Evolutionary conservation across 2,888 invertebrate species (phyloP), one percentile per base, ranked within the genome.

Genomic region (Dryocosmus kuriphilus): DNA sequence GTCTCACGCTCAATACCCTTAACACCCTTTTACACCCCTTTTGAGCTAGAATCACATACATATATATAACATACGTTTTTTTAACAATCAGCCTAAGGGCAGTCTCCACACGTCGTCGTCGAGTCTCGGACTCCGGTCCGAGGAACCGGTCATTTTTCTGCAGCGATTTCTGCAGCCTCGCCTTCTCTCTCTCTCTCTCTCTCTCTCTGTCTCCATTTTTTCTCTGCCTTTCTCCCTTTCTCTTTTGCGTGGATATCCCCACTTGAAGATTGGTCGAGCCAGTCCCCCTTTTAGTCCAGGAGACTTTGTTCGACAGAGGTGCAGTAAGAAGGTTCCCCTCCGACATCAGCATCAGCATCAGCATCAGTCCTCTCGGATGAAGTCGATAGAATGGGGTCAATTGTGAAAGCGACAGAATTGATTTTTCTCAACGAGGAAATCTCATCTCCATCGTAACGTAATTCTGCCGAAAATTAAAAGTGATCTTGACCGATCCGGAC

Each of bases 1-100:
- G 85, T 89, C 90, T 90, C 90, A 90, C 90, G 90, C 87, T 90
- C 87, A 79, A 85, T 85, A 84, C 86, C 86, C 86, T 87, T 89
- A 79, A 85, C 85, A 84, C 86, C 86, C 86, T 87, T 89, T 83
- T 79, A 75, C 78, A 74, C 60, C 79, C 61, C 74, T 71, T 71
- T 71, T n/a, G 51, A 73, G 79, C 80, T 46, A 16, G 27, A 74
- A 77, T 74, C 74, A 71, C 77, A 78, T 77, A 67, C 32, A 78
- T 75, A 67, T 77, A 30, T 30, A 61, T 41, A 19, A 30, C 41
- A 62, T 51, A 30, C 60, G 57, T 51, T 71, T 71, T 27, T 27
- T n/a, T 51, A 76, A 79, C 78, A 81, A 80, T 80, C 79, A 79
- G 78, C 84, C 80, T 79, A 81, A 79, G 82, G 80, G 82, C 77